Base-by-base conservation (phyloP, 2,113 vertebrate genomes). In the Macrotus californicus region DNA sequence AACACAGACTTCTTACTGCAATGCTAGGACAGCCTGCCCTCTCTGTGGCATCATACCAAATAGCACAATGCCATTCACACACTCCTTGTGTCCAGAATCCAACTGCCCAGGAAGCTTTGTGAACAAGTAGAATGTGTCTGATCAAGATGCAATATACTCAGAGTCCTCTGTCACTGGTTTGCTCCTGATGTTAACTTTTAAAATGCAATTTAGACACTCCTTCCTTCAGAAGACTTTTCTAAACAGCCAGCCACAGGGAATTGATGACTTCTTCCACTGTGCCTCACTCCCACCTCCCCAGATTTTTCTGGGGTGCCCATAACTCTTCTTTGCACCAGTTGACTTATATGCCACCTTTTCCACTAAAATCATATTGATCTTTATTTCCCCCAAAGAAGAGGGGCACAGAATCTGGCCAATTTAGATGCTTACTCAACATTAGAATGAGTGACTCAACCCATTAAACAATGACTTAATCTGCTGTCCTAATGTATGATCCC, bases 191-290 rank as follows among this genome's bases (percentile, higher is more conserved):
- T 50, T n/a, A 50, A 22, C 39, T 67, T 75, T 79, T 39, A 88
- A 93, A 90, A 69, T 9, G 9, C 41, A 64, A 12, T 46, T 80
- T 29, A 29, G n/a, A 50, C 22, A 61, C 29, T 34, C 19, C 56
- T 54, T 89, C 64, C 48, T 91, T 48, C 14, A 1, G 36, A 81
- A 86, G 19, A 4, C 52, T n/a, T 52, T 69, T 75, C 54, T 46
- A 48, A 72, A n/a, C n/a, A 64, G 4, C 16, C 24, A 29, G 21
- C 11, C 59, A 43, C 34, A 19, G 34, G 61, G 29, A 72, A 69
- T 0, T 0, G 48, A 46, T 34, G 41, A n/a, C 14, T 46, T 64
- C 56, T 7, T 29, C 43, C 39, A 34, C 0, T 4, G 15, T 14
- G 2, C 16, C 59, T 72, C 31, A 6, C 19, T 13, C 59, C 24